Evolutionary conservation across 2,888 invertebrate species (phyloP).

Genomic region (Tillus elongatus): DNA sequence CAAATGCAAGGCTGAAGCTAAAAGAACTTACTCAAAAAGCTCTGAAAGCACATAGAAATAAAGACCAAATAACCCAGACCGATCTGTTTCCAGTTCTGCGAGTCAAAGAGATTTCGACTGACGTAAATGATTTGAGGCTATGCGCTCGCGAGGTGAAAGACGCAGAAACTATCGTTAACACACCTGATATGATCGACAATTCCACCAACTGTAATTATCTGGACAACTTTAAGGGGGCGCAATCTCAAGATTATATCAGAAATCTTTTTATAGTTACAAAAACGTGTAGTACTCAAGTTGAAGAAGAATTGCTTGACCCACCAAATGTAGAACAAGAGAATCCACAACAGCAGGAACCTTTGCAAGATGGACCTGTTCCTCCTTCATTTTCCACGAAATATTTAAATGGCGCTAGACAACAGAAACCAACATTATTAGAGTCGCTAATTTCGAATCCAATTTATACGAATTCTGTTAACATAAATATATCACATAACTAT

Average conservation of each 20-base stretch:
- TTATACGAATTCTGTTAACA: constrained; percentile 47
- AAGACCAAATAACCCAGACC: constrained; percentile 52
- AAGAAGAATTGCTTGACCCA: constrained; percentile 40
- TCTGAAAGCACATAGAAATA: constrained; percentile 45
- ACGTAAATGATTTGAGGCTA: constrained; percentile 47
- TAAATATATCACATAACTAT: constrained; percentile 51
- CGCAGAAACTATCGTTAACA: constrained; percentile 37
- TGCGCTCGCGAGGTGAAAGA: constrained; percentile 38
- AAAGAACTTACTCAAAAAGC: constrained; percentile 53
- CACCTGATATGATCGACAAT: constrained; percentile 41
- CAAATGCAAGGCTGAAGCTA: constrained; percentile 50
- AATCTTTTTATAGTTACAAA: constrained; percentile 33
- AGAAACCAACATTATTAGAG: constrained; percentile 20
- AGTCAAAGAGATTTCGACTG: constrained; percentile 50
- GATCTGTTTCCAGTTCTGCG: constrained; percentile 42
- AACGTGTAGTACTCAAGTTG: constrained; percentile 36
- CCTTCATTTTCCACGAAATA: constrained; percentile 38
- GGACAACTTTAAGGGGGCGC: constrained; percentile 29
- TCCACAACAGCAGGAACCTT: no score
- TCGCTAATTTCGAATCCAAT: constrained; percentile 34
- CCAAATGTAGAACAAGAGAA: constrained; percentile 30
- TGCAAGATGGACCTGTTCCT: no score
- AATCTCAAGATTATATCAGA: constrained; percentile 25
- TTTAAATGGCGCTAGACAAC: constrained; percentile 35
- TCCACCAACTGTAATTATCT: constrained; percentile 43